Evolutionary conservation across 2,888 invertebrate genomes (phyloP).

Genomic region (Bedellia somnulentella): DNA sequence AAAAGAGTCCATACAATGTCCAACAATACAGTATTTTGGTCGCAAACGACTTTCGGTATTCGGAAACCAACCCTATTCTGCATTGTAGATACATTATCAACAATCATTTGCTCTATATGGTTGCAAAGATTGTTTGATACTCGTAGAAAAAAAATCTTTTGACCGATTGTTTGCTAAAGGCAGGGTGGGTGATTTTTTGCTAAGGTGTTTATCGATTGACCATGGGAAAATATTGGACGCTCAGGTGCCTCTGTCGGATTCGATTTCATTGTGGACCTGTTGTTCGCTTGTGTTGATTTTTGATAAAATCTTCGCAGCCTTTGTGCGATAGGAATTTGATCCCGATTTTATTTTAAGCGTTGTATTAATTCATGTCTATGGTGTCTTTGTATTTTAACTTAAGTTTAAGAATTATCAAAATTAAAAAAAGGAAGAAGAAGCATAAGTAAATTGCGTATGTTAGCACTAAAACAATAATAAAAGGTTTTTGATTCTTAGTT

Average conservation of each 20-base stretch:
- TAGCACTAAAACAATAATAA: too few relatives aligned
- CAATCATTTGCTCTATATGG: constrained; percentile 34
- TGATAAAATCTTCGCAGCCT: constrained; percentile 32
- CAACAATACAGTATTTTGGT: constrained; percentile 51
- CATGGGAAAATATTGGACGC: constrained; percentile 55
- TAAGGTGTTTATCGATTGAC: constrained; percentile 53
- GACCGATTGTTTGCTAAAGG: constrained; percentile 55
- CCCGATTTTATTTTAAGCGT: constrained; percentile 4
- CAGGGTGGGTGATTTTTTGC: constrained; percentile 43
- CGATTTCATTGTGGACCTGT: constrained; percentile 44
- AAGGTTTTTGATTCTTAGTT: too few relatives aligned
- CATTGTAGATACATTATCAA: constrained; percentile 46
- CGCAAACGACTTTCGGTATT: constrained; percentile 17
- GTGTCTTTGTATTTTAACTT: constrained; percentile 2
- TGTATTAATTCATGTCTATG: not conserved
- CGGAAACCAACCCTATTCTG: constrained; percentile 33
- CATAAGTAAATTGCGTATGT: too few relatives aligned
- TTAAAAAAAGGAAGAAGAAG: too few relatives aligned
- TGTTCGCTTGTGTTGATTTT: constrained; percentile 19
- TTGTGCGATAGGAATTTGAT: constrained; percentile 20
- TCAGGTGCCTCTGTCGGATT: constrained; percentile 50
- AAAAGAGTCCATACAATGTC: constrained; percentile 48
- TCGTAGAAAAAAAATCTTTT: constrained; percentile 49
- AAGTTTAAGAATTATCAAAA: too few relatives aligned
- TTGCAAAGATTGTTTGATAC: constrained; percentile 41